Evolutionary conservation across 1,140 invertebrate genomes (phyloP).

Genomic region (Dufourea novaeangliae): DNA sequence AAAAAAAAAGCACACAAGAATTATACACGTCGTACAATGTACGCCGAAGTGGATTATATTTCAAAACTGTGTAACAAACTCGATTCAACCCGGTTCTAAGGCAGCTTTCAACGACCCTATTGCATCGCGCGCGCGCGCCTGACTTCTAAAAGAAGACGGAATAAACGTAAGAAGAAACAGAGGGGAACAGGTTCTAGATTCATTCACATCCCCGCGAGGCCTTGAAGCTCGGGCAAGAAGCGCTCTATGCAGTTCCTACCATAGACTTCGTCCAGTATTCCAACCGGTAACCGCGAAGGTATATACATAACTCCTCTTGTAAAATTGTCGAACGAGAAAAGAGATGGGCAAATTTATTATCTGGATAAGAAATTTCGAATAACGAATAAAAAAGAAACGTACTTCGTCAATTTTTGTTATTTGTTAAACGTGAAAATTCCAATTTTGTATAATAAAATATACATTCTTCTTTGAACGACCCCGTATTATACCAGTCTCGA

Average conservation of each 20-base stretch:
- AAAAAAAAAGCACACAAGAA: slow-evolving; percentile 5
- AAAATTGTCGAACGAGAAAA: slow-evolving; percentile 41
- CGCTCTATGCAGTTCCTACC: slow-evolving; percentile 59
- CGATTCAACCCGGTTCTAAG: slow-evolving; percentile 36
- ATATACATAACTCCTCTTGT: slow-evolving; percentile 26
- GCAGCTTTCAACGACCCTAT: slow-evolving; percentile 59
- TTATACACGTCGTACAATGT: slow-evolving; percentile 3
- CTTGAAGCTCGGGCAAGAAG: slow-evolving; percentile 70
- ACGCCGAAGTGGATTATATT: slow-evolving; percentile 34
- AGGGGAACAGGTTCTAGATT: slow-evolving; percentile 74
- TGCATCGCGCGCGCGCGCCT: slow-evolving; percentile 27
- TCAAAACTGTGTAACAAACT: slow-evolving; percentile 22
- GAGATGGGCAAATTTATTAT: too few species aligned
- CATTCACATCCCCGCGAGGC: slow-evolving; percentile 72
- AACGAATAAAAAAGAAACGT: too few species aligned
- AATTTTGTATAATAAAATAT: too few species aligned
- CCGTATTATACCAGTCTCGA: too few species aligned
- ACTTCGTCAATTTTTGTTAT: too few species aligned
- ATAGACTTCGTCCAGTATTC: slow-evolving; percentile 56
- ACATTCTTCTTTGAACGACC: too few species aligned
- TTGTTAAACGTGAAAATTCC: too few species aligned
- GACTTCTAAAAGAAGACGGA: slow-evolving; percentile 63
- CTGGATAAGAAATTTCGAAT: too few species aligned
- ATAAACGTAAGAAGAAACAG: slow-evolving; percentile 59
- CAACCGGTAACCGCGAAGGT: background rate